Percentiles rank a stretch among this genome's conserved stretches.
phyloP scores from a whole-genome alignment of 2,888 invertebrate species.

The Ophion ventricosus region DNA sequence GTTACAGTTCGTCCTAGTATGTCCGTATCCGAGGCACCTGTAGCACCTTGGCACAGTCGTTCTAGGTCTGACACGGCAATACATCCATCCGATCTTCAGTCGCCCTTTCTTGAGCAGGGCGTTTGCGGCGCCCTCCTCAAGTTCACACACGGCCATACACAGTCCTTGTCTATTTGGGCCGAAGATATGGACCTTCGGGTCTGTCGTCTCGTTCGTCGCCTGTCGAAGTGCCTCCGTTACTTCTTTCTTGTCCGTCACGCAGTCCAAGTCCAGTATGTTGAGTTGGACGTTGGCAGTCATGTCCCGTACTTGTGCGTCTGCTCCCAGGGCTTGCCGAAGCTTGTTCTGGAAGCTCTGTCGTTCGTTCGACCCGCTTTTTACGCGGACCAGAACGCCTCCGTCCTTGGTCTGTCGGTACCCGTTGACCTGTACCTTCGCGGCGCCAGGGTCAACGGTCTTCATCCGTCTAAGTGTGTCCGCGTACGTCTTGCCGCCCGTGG shows the following conservation, averaged over 20 bases:
- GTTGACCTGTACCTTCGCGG: conserved; percentile 36
- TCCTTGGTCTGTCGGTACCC: conserved; percentile 25
- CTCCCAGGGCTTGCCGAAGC: too few species aligned
- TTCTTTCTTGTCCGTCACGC: too few species aligned
- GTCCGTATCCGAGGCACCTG: background rate
- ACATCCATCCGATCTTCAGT: too few species aligned
- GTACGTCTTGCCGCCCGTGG: conserved; percentile 35
- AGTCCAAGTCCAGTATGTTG: too few species aligned
- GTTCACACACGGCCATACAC: conserved; percentile 51
- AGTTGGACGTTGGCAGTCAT: too few species aligned
- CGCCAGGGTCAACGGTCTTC: conserved; percentile 16
- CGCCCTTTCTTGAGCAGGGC: conserved; percentile 9
- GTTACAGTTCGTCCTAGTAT: conserved; percentile 21
- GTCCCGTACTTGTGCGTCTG: too few species aligned
- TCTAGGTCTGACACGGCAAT: too few species aligned
- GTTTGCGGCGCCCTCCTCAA: conserved; percentile 24
- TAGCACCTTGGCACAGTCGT: too few species aligned
- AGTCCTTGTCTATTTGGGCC: conserved; percentile 41
- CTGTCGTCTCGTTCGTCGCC: background rate
- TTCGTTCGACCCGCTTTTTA: conserved; percentile 16
- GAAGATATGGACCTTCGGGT: conserved; percentile 7
- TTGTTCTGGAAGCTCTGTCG: conserved; percentile 10
- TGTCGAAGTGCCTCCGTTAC: too few species aligned
- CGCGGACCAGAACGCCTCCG: conserved; percentile 39
- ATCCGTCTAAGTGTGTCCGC: conserved; percentile 20